Evolutionary conservation across 2,888 invertebrate species (phyloP), one percentile per base, ranked within the genome.

Genomic region (Trichogramma evanescens): DNA sequence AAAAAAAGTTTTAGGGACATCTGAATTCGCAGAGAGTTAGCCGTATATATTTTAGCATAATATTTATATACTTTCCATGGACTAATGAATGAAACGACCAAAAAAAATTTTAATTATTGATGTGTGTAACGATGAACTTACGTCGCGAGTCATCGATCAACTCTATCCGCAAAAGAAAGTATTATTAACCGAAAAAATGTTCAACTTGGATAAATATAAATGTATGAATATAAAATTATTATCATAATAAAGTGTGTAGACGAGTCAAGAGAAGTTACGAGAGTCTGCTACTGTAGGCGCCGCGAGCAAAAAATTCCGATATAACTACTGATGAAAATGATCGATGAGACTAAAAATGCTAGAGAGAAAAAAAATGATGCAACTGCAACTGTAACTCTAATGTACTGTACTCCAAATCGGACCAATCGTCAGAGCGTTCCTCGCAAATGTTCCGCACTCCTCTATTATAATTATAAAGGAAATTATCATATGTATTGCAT

Each of bases 341-440:
- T 13, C 5, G 10, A 48, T 13, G 48, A 10, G 10, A 13, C 48
- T 48, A 6, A 48, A 48, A 44, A 41, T 42, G 41, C 9, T 10
- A 51, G 10, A 63, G 58, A 63, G 26, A 26, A 26, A 26, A 26
- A 26, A 26, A 26, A 26, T 26, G 26, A 26, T 26, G 13, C 13
- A 13, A 13, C 13, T 26, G 26, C 26, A 26, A 26, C 2, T 26
- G 3, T 26, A 26, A 26, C 26, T 26, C 26, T 2, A 2, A 26
- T 26, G 26, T 26, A 26, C 26, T 26, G 26, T 26, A 26, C 58
- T 59, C 51, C 58, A 56, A 48, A 48, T 57, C 59, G 64, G 64
- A 64, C 62, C 64, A 64, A 64, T 59, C 58, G 61, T 56, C 63
- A 63, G 26, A 26, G 61, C 59, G 63, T 61, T 58, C 58, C 63